phyloP scores from a whole-genome alignment of 2,113 vertebrate genomes.

The Peromyscus californicus region DNA sequence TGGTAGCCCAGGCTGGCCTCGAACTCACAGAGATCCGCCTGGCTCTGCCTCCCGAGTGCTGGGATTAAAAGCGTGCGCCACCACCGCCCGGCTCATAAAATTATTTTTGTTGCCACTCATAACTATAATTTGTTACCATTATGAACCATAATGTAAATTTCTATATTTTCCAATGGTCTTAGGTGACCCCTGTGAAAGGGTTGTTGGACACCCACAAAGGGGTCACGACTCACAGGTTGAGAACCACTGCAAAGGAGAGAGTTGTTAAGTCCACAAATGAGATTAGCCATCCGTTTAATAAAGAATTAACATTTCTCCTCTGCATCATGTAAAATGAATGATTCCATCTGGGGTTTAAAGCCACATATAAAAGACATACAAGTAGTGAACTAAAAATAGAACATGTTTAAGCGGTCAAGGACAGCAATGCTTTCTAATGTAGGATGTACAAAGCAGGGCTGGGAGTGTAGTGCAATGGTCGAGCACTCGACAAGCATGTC shows the following conservation, averaged over 20 bases:
- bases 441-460: not conserved
- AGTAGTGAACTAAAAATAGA: slow-evolving; percentile 6
- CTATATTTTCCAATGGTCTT: not conserved
- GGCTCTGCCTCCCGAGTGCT: no score
- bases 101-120: not conserved
- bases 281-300: not conserved
- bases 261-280: not conserved
- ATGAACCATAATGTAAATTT: not conserved
- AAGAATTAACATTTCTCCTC: not conserved
- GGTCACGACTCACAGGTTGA: not conserved
- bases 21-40: no score
- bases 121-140: not conserved
- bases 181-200: not conserved
- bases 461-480: not conserved
- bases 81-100: no score
- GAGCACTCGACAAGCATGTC: no score
- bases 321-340: not conserved
- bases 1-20: no score
- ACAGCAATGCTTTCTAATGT: not conserved
- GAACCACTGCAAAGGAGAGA: not conserved
- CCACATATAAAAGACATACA: not conserved
- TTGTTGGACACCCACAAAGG: not conserved
- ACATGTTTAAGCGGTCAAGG: not conserved
- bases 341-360: not conserved
- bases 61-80: no score